Evolutionary conservation across 2,888 invertebrate species (phyloP).

Genomic region (Cephus runcator): DNA sequence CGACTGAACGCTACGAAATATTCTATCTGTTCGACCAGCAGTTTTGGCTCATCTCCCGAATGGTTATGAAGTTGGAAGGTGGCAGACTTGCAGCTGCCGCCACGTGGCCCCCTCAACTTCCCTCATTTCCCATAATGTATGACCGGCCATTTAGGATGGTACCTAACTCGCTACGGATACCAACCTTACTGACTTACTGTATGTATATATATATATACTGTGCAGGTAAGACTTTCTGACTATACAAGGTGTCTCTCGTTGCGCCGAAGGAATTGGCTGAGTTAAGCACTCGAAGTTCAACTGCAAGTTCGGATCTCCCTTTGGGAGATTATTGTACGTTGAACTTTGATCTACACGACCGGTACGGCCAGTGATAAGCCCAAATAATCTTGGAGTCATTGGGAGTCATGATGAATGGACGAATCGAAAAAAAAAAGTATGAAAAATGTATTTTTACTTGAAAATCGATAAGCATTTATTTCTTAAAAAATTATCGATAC

Average conservation of each 20-base stretch:
- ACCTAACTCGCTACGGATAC: background rate
- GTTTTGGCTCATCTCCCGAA: conserved; percentile 39
- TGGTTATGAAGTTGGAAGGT: conserved; percentile 59
- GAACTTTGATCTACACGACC: background rate
- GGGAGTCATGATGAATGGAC: background rate
- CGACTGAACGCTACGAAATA: conserved; percentile 25
- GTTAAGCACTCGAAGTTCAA: conserved; percentile 9
- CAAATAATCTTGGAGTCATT: too few species aligned
- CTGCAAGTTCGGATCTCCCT: background rate
- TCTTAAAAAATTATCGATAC: background rate
- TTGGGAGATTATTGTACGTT: background rate
- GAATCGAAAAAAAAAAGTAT: background rate
- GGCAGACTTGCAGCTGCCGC: conserved; percentile 54
- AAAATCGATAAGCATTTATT: background rate
- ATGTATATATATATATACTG: conserved; percentile 10
- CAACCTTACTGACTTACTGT: conserved; percentile 22
- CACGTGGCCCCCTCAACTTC: conserved; percentile 58
- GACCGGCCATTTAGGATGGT: conserved; percentile 57
- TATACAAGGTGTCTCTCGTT: conserved; percentile 45
- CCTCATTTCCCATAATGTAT: conserved; percentile 63
- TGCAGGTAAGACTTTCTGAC: conserved; percentile 44
- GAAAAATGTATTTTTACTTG: background rate
- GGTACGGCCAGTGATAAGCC: background rate
- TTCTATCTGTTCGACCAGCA: conserved; percentile 31
- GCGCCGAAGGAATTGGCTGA: conserved; percentile 47